phyloP scores from a whole-genome alignment of 2,797 vertebrate species.

The Hoplostethus mediterraneus region DNA sequence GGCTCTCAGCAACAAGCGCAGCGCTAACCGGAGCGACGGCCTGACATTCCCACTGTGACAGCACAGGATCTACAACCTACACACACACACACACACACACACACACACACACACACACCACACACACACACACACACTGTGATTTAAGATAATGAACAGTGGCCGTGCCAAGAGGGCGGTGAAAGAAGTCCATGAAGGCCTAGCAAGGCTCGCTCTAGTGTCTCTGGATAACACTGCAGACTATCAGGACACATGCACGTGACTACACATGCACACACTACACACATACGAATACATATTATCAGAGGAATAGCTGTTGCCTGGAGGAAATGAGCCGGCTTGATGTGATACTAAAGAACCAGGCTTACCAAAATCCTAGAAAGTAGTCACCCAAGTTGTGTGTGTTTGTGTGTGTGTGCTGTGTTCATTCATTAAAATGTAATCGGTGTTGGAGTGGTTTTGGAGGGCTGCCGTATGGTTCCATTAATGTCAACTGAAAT shows the following conservation, averaged over 20 bases:
- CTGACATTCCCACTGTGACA: conserved; percentile 70
- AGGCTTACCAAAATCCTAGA: too few species aligned
- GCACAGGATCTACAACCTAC: conserved; percentile 51
- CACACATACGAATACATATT: conserved; percentile 24
- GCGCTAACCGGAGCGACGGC: conserved; percentile 55
- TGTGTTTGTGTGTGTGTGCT: too few species aligned
- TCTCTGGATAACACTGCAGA: conserved; percentile 30
- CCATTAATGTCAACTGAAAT: too few species aligned
- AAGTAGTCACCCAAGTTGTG: too few species aligned
- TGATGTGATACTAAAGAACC: conserved; percentile 33
- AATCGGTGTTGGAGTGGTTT: too few species aligned
- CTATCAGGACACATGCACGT: conserved; percentile 1
- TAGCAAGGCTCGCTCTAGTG: conserved; percentile 32
- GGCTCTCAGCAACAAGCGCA: conserved; percentile 41
- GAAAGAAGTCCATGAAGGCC: conserved; percentile 8
- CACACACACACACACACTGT: conserved; percentile 3
- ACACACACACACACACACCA: conserved; percentile 4
- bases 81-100: conserved; percentile 1
- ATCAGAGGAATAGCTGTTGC: conserved; percentile 30
- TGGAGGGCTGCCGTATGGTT: too few species aligned
- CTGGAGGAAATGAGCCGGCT: conserved; percentile 15
- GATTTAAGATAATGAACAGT: conserved; percentile 53
- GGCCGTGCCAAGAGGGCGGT: conserved; percentile 36
- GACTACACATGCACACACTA: not conserved
- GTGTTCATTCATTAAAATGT: too few species aligned